Base-by-base conservation (phyloP, 2,797 vertebrate species). In the Xiphophorus birchmanni region DNA sequence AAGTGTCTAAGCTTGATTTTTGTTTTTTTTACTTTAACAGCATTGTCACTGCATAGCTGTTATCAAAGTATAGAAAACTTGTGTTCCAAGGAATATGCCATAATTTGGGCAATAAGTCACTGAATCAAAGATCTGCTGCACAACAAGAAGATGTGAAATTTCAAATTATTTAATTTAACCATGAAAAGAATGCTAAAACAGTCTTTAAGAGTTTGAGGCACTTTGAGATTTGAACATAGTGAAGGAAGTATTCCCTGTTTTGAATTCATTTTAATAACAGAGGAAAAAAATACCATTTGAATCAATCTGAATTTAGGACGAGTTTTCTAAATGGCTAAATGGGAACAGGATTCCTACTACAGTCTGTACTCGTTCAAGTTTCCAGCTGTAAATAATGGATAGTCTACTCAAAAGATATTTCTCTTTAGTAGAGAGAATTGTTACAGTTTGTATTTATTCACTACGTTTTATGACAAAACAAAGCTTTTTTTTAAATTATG, bases 171-270 rank as follows among this genome's bases (percentile, higher is more conserved):
- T 94, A 93, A 92, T 94, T 92, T 86, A 37, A 78, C 83, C 60
- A 87, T 89, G 72, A 92, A 88, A 89, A 84, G 90, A 92, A 93
- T 89, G 89, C 80, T 58, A 73, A 58, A 93, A 94, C 92, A 94
- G 91, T 92, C 93, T 91, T 91, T 85, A 83, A 88, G 92, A 84
- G 80, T 91, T 88, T 87, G 78, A 95, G 95, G 95, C 95, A 95
- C 95, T 94, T 95, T 89, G 87, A 89, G 85, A 76, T 86, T 79
- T 87, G 74, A 90, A 85, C 90, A 88, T 83, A 82, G 80, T 89
- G 88, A 92, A 92, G 90, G 93, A 91, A 91, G 87, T 88, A 87
- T 90, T 87, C 90, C 82, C 87, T 86, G 78, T 88, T 89, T 87
- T 67, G 85, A 48, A 89, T 54, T 74, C 84, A 63, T 80, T 85